Evolutionary conservation across 2,797 vertebrate species (phyloP).

Genomic region (Danio choprae): DNA sequence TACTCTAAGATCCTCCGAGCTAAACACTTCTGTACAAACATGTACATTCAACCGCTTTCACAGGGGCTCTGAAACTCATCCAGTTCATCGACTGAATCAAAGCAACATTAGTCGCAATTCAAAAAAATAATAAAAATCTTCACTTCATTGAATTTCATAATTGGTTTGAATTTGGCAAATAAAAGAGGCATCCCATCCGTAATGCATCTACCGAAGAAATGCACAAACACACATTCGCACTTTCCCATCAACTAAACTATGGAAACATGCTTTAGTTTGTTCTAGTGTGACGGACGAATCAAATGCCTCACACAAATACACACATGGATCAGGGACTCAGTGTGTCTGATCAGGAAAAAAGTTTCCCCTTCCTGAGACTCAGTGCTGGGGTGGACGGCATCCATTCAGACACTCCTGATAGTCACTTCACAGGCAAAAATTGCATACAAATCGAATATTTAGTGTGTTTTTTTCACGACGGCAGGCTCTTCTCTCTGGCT

Average conservation of each 20-base stretch:
- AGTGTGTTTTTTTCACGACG: conserved; percentile 50
- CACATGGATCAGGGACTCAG: conserved; percentile 6
- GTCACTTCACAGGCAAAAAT: conserved; percentile 27
- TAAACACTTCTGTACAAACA: conserved; percentile 91
- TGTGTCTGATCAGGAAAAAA: conserved; percentile 30
- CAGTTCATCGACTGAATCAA: conserved; percentile 66
- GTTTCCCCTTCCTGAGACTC: conserved; percentile 32
- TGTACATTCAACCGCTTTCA: conserved; percentile 90
- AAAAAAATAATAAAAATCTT: conserved; percentile 70
- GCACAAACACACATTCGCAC: conserved; percentile 61
- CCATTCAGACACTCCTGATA: conserved; percentile 22
- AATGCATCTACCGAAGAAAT: conserved; percentile 71
- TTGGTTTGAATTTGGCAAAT: conserved; percentile 79
- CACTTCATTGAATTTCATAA: conserved; percentile 71
- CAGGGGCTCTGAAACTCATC: conserved; percentile 75
- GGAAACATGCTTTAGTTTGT: conserved; percentile 77
- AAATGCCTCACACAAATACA: conserved; percentile 25
- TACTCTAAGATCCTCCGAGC: conserved; percentile 91
- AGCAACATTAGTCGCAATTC: conserved; percentile 76
- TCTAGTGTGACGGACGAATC: conserved; percentile 53
- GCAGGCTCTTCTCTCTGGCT: conserved; percentile 19
- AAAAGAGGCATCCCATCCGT: conserved; percentile 68
- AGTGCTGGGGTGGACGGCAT: conserved; percentile 39
- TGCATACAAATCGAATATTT: conserved; percentile 33
- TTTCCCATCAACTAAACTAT: conserved; percentile 67